A percentile compares a stretch with the other conserved stretches of the same genome.
These are phyloP conservation scores for Aleiodes sp. DNA, from an alignment of 1,140 invertebrate species.

Conservation along the genomic window DNA sequence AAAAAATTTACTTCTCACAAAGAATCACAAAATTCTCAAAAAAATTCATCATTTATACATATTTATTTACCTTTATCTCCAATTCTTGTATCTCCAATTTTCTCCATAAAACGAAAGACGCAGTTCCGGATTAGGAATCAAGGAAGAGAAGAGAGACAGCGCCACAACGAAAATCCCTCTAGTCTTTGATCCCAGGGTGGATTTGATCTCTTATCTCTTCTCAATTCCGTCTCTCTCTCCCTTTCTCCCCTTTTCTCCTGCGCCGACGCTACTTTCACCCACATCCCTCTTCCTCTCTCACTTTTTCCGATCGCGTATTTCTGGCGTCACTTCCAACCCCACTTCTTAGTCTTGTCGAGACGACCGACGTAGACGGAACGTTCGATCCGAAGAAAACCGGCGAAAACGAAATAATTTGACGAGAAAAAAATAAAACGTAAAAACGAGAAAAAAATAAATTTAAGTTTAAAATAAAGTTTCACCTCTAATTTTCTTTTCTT, in stretches of 20 bases:
- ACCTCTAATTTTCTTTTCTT: neutral
- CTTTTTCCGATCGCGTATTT: neutral
- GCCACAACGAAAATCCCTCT: neutral
- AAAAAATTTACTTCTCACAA: no score
- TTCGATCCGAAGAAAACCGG: neutral
- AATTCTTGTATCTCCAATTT: neutral
- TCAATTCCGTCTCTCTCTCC: neutral
- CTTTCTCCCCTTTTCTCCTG: slow-evolving; percentile 8
- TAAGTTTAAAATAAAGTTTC: no score
- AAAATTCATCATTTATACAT: no score
- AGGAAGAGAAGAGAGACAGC: neutral
- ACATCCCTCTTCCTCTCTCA: neutral
- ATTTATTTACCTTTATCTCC: neutral
- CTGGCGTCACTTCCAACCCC: neutral
- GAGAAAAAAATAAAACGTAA: no score
- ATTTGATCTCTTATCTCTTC: neutral
- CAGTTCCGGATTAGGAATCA: slow-evolving; percentile 6
- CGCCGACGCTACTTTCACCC: slow-evolving; percentile 31
- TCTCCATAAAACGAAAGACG: slow-evolving; percentile 3
- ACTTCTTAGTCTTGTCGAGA: slow-evolving; percentile 4
- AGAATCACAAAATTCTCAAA: no score
- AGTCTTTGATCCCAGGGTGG: neutral
- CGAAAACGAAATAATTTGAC: neutral
- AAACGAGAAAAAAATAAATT: no score
- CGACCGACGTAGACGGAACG: neutral